Evolutionary conservation across 2,888 invertebrate genomes (phyloP).

Genomic region (Malacosoma neustria): DNA sequence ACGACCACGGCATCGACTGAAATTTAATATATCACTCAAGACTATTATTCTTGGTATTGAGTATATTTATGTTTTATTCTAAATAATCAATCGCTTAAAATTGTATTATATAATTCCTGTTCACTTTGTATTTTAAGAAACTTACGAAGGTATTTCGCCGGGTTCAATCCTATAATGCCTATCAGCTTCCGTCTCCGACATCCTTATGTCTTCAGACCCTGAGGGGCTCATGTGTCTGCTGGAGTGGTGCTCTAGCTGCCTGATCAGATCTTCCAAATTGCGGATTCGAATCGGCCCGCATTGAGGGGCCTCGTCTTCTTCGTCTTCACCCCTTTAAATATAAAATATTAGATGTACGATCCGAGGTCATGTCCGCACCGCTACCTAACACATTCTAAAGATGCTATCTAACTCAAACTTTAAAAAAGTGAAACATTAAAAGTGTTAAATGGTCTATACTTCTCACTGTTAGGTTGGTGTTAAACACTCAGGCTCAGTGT

Average conservation of each 20-base stretch:
- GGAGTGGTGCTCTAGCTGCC: slow-evolving; percentile 91
- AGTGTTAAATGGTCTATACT: no score
- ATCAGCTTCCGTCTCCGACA: slow-evolving; percentile 93
- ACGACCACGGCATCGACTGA: slow-evolving; percentile 74
- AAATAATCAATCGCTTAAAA: no score
- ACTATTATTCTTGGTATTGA: background rate
- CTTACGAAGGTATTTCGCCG: slow-evolving; percentile 64
- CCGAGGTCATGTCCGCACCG: no score
- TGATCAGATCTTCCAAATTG: slow-evolving; percentile 91
- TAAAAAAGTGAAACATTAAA: no score
- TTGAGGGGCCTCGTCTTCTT: slow-evolving; percentile 85
- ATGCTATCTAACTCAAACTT: no score
- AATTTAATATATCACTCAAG: slow-evolving; percentile 26
- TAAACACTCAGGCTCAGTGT: no score
- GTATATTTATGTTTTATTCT: no score
- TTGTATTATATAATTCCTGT: no score
- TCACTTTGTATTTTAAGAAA: no score
- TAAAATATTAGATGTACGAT: no score
- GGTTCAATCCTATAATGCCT: slow-evolving; percentile 88
- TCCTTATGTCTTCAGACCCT: slow-evolving; percentile 91
- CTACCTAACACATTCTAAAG: no score
- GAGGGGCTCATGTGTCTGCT: slow-evolving; percentile 92
- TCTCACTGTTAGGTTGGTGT: no score
- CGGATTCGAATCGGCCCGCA: slow-evolving; percentile 91
- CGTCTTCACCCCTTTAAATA: slow-evolving; percentile 63